Evolutionary conservation across 2,797 vertebrate species (phyloP), one percentile per base, ranked within the genome.

Genomic region (Alfaro cultratus): DNA sequence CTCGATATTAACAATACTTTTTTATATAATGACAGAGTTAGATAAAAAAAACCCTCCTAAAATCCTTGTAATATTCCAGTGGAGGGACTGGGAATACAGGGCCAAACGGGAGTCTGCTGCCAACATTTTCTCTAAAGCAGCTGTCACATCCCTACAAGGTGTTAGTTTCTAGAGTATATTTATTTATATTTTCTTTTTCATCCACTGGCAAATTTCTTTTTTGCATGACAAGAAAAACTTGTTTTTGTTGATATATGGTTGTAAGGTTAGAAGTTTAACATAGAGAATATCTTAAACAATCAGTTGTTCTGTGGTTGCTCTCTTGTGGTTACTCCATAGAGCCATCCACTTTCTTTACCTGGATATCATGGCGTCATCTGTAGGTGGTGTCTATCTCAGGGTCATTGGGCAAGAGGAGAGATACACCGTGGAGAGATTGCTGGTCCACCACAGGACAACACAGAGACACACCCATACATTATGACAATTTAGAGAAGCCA

Each of bases 61-160:
- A 73, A 81, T 82, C 71, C 49, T 45, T 49, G 62, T 80, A 53
- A 71, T 57, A 31, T 55, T 72, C 49, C 67, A 51, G 43, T 83
- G 83, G 41, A 75, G 83, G 88, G 86, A 85, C 73, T 16, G n/a
- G 0, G 78, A 79, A 74, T 4, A 51, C 62, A 74, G 77, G 82
- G 41, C 31, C 0, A 41, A 75, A 80, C 0, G 21, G 45, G 57
- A 80, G 41, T 83, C 36, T 60, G 3, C 78, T 77, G 34, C 76
- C 55, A 88, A 85, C 89, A 45, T 60, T 78, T 6, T n/a, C 47
- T 64, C 75, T 74, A 39, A 45, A 29, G 36, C 55, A 72, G 1
- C 41, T 34, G 29, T 64, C 34, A 60, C 2, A 34, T 80, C 73
- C 80, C 77, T 67, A 10, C 8, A 60, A 77, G 71, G 34, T 60